These are phyloP conservation scores for Chrosomus eos DNA, from an alignment of 2,797 vertebrate species.

Conservation along the genomic window DNA sequence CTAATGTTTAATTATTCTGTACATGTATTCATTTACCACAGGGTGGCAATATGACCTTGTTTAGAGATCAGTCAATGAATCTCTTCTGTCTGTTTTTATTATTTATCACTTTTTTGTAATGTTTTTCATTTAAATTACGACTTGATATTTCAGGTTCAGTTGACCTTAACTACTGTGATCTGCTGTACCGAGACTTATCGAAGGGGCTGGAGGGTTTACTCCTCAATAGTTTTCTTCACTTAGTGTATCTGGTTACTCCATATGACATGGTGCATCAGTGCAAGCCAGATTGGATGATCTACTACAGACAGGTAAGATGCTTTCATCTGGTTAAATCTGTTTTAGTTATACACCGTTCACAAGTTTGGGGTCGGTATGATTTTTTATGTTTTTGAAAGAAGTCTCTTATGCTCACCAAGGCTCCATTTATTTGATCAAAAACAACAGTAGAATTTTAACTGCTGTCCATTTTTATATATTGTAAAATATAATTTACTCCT, in stretches of 20 bases:
- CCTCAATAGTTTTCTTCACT: constrained; percentile 89
- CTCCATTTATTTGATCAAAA: not conserved
- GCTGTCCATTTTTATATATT: not conserved
- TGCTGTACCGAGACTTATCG: constrained; percentile 87
- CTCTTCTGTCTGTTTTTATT: too few species aligned
- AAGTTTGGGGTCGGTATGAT: not conserved
- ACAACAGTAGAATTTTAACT: not conserved
- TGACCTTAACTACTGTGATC: constrained; percentile 84
- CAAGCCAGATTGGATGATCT: constrained; percentile 92
- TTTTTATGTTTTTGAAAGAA: not conserved
- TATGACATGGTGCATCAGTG: constrained; percentile 85
- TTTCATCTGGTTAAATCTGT: not conserved
- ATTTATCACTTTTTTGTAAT: too few species aligned
- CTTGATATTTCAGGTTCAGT: constrained; percentile 82
- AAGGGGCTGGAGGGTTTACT: constrained; percentile 89
- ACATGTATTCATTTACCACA: not conserved
- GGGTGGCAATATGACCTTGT: not conserved
- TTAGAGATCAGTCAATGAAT: not conserved
- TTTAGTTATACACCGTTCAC: not conserved
- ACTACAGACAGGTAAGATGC: constrained; percentile 84
- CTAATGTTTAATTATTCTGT: too few species aligned
- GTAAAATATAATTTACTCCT: not conserved
- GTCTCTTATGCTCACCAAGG: not conserved
- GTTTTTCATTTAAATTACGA: not conserved
- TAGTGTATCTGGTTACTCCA: constrained; percentile 90